Base-by-base conservation (phyloP, 1,140 invertebrate species). In the Hylyphantes graminicola region DNA sequence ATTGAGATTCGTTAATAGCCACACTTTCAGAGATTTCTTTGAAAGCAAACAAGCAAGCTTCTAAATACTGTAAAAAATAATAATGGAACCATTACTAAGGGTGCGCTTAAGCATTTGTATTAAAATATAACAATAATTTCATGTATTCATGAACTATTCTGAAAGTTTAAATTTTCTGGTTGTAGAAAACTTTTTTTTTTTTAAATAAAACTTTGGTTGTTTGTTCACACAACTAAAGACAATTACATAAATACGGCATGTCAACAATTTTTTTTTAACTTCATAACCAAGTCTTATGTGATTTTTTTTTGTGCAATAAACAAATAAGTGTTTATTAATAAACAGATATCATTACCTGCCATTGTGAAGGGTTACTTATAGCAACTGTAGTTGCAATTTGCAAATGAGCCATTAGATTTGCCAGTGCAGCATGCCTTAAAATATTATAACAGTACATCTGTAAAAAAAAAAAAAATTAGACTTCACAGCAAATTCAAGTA, bases 361-460 rank as follows among this genome's bases (percentile, higher is more conserved):
- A 86, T 19, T 86, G 79, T 11, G 85, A 72, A 55, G 79, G 59
- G 63, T 86, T 54, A 55, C 61, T 79, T n/a, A 51, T 19, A 15
- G 77, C 86, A 70, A 83, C 72, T 64, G 82, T 73, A 13, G 85
- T 59, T 17, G 86, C 85, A 21, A 87, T 54, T 6, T 70, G 63
- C 48, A 87, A 85, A 79, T 88, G 86, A 63, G 75, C 59, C 21
- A 87, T 64, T 59, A 88, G 73, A 63, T 73, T 86, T 15, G 86
- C 91, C 11, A 96, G 87, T 85, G 95, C 92, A 86, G 93, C 92
- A 19, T 93, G 92, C 59, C 93, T 92, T 2, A 97, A 89, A 0
- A 97, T 92, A 87, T 93, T 93, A 88, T 94, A 95, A 89, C 95
- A 96, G 89, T 96, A 96, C 90, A 94, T 93, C 93, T 94, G 87